Evolutionary conservation across 2,113 vertebrate species (phyloP).

Genomic region (Megatriorchis doriae): DNA sequence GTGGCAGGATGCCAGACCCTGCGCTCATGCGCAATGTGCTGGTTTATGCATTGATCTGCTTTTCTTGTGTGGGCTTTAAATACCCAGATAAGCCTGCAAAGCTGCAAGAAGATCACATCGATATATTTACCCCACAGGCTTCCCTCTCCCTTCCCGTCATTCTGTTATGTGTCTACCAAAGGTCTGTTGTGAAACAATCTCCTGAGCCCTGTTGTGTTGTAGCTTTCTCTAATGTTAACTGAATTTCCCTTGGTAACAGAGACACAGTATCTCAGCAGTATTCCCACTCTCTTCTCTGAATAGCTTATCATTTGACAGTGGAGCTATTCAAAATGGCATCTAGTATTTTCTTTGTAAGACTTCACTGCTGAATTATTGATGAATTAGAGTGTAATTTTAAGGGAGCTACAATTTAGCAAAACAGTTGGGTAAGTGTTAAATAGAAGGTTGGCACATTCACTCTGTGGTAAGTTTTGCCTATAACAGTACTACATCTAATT

Average conservation of each 20-base stretch:
- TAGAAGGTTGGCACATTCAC: not conserved
- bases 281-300: not conserved
- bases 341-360: not conserved
- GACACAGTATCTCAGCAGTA: not conserved
- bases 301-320: not conserved
- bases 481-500: not conserved
- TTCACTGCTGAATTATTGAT: constrained; percentile 41
- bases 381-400: constrained; percentile 28
- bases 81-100: constrained; percentile 19
- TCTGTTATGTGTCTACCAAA: not conserved
- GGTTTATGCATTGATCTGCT: constrained; percentile 7
- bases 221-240: not conserved
- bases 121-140: constrained; percentile 39
- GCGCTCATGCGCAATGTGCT: not conserved
- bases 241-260: not conserved
- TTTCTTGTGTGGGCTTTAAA: not conserved
- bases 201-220: not conserved
- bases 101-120: constrained; percentile 43
- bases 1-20: not conserved
- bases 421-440: constrained; percentile 33
- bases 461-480: not conserved
- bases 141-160: not conserved
- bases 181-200: constrained; percentile 32
- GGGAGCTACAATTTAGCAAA: constrained; percentile 33
- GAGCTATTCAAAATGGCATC: constrained; percentile 52